These are phyloP conservation scores for Stylophora pistillata DNA, from an alignment of 64 coral and sea anemone species.

Conservation along the genomic window DNA sequence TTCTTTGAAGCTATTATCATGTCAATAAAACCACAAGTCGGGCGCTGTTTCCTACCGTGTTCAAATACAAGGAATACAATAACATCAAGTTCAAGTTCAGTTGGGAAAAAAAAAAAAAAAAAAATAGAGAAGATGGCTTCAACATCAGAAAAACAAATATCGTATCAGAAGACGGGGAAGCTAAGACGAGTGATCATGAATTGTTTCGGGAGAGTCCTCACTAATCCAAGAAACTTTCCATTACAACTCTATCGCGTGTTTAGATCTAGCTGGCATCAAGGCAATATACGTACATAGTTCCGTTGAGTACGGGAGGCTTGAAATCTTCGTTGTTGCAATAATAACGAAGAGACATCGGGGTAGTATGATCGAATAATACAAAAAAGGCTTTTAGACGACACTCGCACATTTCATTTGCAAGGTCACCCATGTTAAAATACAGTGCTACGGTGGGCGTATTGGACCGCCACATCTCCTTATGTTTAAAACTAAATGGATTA, in stretches of 20 bases:
- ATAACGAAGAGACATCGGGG: no score
- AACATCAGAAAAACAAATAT: not conserved
- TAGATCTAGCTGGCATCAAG: not conserved
- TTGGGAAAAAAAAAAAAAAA: no score
- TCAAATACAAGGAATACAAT: not conserved
- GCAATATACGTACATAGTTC: not conserved
- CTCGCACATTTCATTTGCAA: no score
- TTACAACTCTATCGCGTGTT: not conserved
- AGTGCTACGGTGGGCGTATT: no score
- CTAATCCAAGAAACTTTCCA: not conserved
- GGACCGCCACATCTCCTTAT: not conserved
- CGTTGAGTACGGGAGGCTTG: no score
- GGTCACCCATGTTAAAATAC: no score
- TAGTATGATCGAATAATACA: no score
- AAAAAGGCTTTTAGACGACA: no score
- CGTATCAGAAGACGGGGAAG: not conserved
- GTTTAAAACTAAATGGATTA: not conserved
- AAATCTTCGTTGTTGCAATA: no score
- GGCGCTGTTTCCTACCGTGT: not conserved
- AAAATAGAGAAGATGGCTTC: no score
- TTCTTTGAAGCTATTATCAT: not conserved
- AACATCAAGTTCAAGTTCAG: no score
- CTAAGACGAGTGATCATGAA: not conserved
- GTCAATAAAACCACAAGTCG: conserved; percentile 3
- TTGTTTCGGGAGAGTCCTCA: not conserved